A percentile compares a stretch with the other conserved stretches of the same genome.
Evolutionary conservation across 2,888 invertebrate species (phyloP).

Genomic region (Parthenolecanium corni): DNA sequence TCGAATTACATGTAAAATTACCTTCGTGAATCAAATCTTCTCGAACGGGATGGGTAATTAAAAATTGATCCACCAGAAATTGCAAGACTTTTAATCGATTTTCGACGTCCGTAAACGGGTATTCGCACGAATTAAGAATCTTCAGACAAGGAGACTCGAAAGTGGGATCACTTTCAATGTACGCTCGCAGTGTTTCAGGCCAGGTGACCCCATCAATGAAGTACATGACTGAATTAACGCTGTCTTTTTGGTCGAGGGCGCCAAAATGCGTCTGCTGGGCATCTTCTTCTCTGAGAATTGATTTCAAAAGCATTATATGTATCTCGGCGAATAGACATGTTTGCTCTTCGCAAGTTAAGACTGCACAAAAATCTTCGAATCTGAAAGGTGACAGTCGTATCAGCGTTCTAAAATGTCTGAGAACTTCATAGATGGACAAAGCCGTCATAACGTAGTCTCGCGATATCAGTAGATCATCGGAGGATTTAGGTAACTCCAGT

Average conservation of each 20-base stretch:
- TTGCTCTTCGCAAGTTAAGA: conserved; percentile 82
- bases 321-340: conserved; percentile 83
- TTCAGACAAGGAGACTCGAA: conserved; percentile 62
- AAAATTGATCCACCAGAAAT: conserved; percentile 87
- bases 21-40: conserved; percentile 92
- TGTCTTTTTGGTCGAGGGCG: conserved; percentile 92
- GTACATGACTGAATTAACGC: conserved; percentile 84
- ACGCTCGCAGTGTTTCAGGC: conserved; percentile 82
- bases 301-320: conserved; percentile 85
- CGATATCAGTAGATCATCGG: conserved; percentile 77
- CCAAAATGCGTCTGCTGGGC: conserved; percentile 90
- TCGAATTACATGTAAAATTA: conserved; percentile 37
- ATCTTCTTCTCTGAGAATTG: conserved; percentile 84
- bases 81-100: conserved; percentile 70
- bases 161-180: conserved; percentile 77
- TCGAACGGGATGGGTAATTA: conserved; percentile 82
- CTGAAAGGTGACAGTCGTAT: conserved; percentile 88
- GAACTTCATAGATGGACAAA: conserved; percentile 84
- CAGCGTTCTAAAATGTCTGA: conserved; percentile 81
- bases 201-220: conserved; percentile 91
- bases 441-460: conserved; percentile 66
- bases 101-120: conserved; percentile 74
- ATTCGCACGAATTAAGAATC: conserved; percentile 62
- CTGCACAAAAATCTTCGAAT: conserved; percentile 94
- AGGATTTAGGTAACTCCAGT: conserved; percentile 68